A percentile compares a stretch with the other conserved stretches of the same genome.
Conservation (phyloP, 2,797 vertebrate species). For the Enoplosus armatus region DNA sequence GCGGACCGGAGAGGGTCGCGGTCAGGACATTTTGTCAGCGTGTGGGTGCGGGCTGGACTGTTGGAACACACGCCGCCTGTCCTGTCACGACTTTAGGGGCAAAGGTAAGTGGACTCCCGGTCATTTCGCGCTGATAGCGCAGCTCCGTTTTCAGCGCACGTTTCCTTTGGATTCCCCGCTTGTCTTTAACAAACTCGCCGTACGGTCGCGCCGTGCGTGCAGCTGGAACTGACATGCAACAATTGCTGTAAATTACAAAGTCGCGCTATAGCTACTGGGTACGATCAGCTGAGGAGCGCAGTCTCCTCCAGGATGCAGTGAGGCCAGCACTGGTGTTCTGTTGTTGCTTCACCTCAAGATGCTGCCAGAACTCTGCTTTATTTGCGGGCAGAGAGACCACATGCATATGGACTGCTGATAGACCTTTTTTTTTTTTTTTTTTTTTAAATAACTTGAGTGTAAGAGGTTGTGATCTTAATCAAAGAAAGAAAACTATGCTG, state of each 20-base stretch:
- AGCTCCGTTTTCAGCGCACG: neutral
- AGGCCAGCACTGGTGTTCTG: neutral
- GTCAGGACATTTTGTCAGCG: neutral
- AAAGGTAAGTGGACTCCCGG: constrained; percentile 46
- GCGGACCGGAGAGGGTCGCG: neutral
- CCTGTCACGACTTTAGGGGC: constrained; percentile 30
- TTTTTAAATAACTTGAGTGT: neutral
- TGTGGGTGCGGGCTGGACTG: constrained; percentile 5
- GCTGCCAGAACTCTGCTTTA: constrained; percentile 1
- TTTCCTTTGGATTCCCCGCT: neutral
- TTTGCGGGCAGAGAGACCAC: neutral
- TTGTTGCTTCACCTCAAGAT: neutral
- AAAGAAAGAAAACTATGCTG: neutral
- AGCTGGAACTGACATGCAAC: neutral
- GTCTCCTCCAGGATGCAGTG: neutral
- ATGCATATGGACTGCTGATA: too few species aligned
- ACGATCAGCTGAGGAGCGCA: neutral
- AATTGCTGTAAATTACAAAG: neutral
- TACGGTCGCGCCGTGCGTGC: neutral
- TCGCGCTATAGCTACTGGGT: neutral
- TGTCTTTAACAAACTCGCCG: neutral
- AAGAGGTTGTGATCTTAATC: neutral
- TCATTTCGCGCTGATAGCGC: neutral
- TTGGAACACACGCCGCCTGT: constrained; percentile 5
- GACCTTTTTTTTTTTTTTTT: neutral